Percentiles rank a stretch among this genome's conserved stretches.
phyloP scores from a whole-genome alignment of 2,888 invertebrate species.

The Andrena fulva region DNA sequence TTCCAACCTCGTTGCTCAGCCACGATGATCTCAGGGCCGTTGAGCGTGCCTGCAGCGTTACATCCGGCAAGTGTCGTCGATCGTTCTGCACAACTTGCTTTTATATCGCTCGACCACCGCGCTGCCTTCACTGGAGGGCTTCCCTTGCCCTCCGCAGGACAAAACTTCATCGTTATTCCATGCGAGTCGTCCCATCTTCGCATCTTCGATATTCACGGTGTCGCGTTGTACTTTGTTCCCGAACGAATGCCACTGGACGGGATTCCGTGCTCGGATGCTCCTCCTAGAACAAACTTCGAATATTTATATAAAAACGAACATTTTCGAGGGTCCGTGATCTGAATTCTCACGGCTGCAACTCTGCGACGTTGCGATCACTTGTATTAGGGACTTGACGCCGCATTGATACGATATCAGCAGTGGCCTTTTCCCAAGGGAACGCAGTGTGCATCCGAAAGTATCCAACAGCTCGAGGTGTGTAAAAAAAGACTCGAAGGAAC shows the following conservation, averaged over 20 bases:
- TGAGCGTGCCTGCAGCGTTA: slow-evolving; percentile 37
- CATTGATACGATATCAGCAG: too few species aligned
- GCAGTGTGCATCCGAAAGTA: too few species aligned
- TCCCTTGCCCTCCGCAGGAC: neutral
- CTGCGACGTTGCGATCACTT: too few species aligned
- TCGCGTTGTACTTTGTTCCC: neutral
- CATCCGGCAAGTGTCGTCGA: slow-evolving; percentile 61
- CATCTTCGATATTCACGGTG: slow-evolving; percentile 8
- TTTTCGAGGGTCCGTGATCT: neutral
- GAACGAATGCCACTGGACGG: neutral
- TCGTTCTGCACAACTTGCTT: slow-evolving; percentile 51
- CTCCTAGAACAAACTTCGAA: neutral
- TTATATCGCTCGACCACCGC: slow-evolving; percentile 17
- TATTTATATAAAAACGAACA: neutral
- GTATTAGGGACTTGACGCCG: too few species aligned
- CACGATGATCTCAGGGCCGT: slow-evolving; percentile 66
- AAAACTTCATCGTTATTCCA: slow-evolving; percentile 5
- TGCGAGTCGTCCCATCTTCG: neutral
- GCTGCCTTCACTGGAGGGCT: neutral
- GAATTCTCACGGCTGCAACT: too few species aligned
- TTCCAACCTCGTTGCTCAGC: slow-evolving; percentile 71
- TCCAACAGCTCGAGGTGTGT: neutral
- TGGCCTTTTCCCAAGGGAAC: too few species aligned
- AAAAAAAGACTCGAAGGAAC: neutral
- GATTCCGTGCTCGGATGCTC: neutral